Conservation (phyloP, 2,888 invertebrate species). For the Limnephilus auricula region DNA sequence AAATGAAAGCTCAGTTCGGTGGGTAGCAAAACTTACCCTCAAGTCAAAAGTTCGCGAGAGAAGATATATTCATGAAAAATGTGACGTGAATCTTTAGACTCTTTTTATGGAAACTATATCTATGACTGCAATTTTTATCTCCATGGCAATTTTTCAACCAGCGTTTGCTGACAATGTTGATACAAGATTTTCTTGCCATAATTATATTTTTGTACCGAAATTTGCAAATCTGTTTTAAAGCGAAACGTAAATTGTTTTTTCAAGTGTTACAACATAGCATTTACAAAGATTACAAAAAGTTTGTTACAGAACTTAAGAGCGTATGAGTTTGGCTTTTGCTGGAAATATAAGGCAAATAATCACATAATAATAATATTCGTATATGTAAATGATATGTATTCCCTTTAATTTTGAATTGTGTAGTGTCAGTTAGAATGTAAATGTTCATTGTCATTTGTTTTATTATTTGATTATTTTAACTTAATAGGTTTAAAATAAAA, state of each 20-base stretch:
- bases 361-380: background rate
- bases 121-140: background rate
- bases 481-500: too few relatives aligned
- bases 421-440: too few relatives aligned
- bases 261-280: background rate
- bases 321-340: background rate
- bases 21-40: background rate
- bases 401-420: too few relatives aligned
- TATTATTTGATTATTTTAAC: too few relatives aligned
- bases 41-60: background rate
- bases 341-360: background rate
- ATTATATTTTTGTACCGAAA: background rate
- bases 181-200: background rate
- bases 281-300: background rate
- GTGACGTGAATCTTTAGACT: background rate
- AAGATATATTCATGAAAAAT: background rate
- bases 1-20: background rate
- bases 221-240: background rate
- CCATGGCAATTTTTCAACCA: background rate
- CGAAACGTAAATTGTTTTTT: background rate
- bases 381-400: too few relatives aligned
- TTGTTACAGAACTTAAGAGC: background rate
- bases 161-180: background rate
- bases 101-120: background rate
- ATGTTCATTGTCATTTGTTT: too few relatives aligned